These are phyloP conservation scores for Porites evermanni DNA, from an alignment of 92 coral and sea anemone genomes.

Conservation along the genomic window DNA sequence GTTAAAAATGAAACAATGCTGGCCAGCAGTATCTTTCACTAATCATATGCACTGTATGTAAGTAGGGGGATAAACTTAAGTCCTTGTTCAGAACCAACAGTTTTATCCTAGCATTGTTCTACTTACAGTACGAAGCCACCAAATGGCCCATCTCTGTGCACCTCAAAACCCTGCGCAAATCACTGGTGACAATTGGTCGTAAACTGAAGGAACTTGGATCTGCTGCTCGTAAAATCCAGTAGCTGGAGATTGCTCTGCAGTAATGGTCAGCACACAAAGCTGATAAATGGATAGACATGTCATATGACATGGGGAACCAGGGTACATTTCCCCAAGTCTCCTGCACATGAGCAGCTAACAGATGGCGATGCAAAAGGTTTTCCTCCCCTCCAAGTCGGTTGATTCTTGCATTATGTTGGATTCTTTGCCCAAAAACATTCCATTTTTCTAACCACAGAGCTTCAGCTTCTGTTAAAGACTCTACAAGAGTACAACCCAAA, in stretches of 20 bases:
- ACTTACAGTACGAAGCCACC: constrained; percentile 88
- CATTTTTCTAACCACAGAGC: constrained; percentile 70
- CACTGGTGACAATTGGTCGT: constrained; percentile 72
- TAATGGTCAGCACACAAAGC: constrained; percentile 82
- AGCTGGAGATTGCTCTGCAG: constrained; percentile 59
- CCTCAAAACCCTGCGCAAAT: constrained; percentile 75
- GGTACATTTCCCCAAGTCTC: constrained; percentile 63
- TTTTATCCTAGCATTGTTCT: not conserved
- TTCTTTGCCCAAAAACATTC: constrained; percentile 28
- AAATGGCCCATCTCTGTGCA: constrained; percentile 73
- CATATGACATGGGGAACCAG: constrained; percentile 75
- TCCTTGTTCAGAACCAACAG: not conserved
- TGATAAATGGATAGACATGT: constrained; percentile 66
- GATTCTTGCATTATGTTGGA: constrained; percentile 36
- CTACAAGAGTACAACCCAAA: constrained; percentile 71
- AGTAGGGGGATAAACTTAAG: too few species aligned
- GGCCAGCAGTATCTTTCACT: too few species aligned
- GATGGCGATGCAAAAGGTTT: constrained; percentile 52
- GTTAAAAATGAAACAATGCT: too few species aligned
- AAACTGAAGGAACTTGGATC: constrained; percentile 56
- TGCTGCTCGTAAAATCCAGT: constrained; percentile 80
- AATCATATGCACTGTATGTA: too few species aligned
- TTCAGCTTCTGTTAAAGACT: constrained; percentile 71
- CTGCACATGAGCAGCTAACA: constrained; percentile 50
- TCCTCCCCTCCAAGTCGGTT: constrained; percentile 83